A percentile compares a stretch with the other conserved stretches of the same genome.
phyloP scores from a whole-genome alignment of 92 coral and sea anemone species.

The Umimayanthus kanabou region DNA sequence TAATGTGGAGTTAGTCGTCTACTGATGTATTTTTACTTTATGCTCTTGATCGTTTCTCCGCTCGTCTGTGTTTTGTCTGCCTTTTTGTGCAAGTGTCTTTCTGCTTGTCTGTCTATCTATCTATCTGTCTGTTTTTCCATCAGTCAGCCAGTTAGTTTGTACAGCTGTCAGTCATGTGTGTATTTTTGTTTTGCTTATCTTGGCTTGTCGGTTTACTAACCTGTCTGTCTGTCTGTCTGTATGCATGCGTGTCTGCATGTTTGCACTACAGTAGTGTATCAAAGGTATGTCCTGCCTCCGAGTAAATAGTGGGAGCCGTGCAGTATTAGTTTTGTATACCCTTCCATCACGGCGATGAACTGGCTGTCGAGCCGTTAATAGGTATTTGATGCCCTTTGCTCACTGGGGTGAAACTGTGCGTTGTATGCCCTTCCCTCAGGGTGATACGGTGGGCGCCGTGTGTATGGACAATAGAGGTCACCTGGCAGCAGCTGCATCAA shows the following conservation, averaged over 20 bases:
- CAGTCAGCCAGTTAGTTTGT: too few species aligned
- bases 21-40: too few species aligned
- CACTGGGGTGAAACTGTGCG: not conserved
- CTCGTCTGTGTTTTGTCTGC: too few species aligned
- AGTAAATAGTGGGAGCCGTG: not conserved
- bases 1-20: too few species aligned
- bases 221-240: not conserved
- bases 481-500: constrained; percentile 85
- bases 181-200: too few species aligned
- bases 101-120: too few species aligned
- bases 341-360: not conserved
- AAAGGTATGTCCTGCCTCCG: not conserved
- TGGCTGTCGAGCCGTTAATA: too few species aligned
- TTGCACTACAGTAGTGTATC: not conserved
- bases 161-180: too few species aligned
- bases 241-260: not conserved
- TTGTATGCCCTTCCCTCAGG: not conserved
- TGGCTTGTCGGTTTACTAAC: too few species aligned
- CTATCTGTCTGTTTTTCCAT: too few species aligned
- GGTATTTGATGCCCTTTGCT: not conserved
- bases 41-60: too few species aligned
- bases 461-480: constrained; percentile 78
- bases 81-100: too few species aligned
- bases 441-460: constrained; percentile 94
- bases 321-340: not conserved